These are phyloP conservation scores for Lagodon rhomboides DNA, from an alignment of 2,797 vertebrate genomes.

Conservation along the genomic window DNA sequence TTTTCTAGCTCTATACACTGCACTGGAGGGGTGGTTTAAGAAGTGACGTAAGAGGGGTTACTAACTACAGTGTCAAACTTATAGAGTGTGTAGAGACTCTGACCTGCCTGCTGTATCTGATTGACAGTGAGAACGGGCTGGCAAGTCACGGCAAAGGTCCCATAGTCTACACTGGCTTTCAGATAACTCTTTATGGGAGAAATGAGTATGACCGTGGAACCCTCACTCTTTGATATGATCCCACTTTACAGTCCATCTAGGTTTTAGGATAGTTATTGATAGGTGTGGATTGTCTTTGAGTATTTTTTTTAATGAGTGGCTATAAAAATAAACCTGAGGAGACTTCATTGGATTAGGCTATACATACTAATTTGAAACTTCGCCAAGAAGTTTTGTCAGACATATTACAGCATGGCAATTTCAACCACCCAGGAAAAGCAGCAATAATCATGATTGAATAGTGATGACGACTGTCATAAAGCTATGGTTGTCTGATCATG, in stretches of 20 bases:
- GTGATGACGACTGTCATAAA: constrained; percentile 82
- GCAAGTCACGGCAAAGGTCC: background rate
- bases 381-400: constrained; percentile 51
- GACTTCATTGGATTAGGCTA: constrained; percentile 27
- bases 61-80: no score
- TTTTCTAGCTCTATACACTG: no score
- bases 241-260: background rate
- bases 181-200: background rate
- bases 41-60: no score
- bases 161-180: background rate
- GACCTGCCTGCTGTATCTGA: no score
- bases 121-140: no score
- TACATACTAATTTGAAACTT: constrained; percentile 63
- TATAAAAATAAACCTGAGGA: constrained; percentile 36
- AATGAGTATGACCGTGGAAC: background rate
- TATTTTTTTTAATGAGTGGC: constrained; percentile 5
- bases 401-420: constrained; percentile 66
- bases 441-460: constrained; percentile 82
- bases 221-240: background rate
- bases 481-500: constrained; percentile 85
- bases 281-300: background rate
- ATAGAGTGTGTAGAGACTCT: no score
- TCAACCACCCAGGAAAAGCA: constrained; percentile 61
- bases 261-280: background rate
- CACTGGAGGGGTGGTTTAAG: no score